Conservation (phyloP, 2,797 vertebrate species). For the Botia almorhae region DNA sequence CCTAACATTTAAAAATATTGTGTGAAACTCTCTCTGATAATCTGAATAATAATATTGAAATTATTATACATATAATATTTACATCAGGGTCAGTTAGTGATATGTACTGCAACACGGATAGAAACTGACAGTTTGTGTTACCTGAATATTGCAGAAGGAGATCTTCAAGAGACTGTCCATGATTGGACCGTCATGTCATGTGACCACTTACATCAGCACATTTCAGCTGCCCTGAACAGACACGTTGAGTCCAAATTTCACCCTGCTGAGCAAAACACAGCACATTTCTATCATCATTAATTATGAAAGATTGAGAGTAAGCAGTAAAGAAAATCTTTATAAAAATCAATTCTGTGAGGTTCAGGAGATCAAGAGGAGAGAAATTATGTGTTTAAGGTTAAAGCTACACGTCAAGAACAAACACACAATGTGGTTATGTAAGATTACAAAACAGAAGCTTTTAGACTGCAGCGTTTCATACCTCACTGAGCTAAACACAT, state of each 20-base stretch:
- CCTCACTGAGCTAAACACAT: slow-evolving; percentile 21
- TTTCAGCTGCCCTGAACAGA: slow-evolving; percentile 19
- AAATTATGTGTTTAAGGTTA: slow-evolving; percentile 12
- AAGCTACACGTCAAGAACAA: background rate
- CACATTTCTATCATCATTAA: slow-evolving; percentile 34
- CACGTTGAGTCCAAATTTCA: slow-evolving; percentile 2
- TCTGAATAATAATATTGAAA: too few species aligned
- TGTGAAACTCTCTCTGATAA: too few species aligned
- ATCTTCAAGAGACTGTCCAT: background rate
- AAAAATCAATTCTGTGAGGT: slow-evolving; percentile 25
- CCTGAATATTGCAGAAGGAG: slow-evolving; percentile 33
- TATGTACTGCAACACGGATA: background rate
- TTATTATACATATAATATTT: background rate
- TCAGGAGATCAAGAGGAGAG: background rate
- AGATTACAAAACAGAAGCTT: slow-evolving; percentile 61
- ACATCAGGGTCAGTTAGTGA: background rate
- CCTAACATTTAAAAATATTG: background rate
- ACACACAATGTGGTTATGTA: slow-evolving; percentile 61
- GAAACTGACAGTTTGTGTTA: background rate
- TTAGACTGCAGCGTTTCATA: slow-evolving; percentile 50
- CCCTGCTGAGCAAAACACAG: slow-evolving; percentile 24
- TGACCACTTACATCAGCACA: slow-evolving; percentile 27
- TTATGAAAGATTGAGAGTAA: slow-evolving; percentile 39
- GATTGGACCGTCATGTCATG: background rate
- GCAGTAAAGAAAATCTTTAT: background rate